Evolutionary conservation across 2,113 vertebrate genomes (phyloP), one percentile per base, ranked within the genome.

Genomic region (Stomatorhinus ivindoensis): DNA sequence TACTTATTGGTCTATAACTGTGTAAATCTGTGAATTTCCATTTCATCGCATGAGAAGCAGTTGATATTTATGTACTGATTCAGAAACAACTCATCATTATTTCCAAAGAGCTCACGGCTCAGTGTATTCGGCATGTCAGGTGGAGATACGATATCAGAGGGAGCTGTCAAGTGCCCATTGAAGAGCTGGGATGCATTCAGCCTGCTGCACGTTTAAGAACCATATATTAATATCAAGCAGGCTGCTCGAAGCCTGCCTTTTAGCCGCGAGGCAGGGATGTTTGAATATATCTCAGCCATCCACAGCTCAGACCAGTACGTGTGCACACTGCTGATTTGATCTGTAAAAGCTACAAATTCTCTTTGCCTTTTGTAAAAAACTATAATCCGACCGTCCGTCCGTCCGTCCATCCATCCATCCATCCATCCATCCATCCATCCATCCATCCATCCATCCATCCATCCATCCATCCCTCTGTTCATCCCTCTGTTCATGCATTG

Each of bases 1-100:
- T 15, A 46, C 82, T 55, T 87, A 13, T 42, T 61, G 24, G 55
- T 69, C 42, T 88, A 21, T 88, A 46, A 8, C 8, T n/a, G 44
- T 47, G 39, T 21, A 46, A 39, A n/a, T 19, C 24, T 44, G 19
- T 11, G 35, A 35, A n/a, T n/a, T 86, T 50, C 85, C 24, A 86
- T 51, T 50, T 53, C 15, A 4, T 15, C 6, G 35, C 69, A 86
- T 46, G 1, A 44, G 35, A 80, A 48, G 84, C 61, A 87, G 48
- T 58, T 88, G 35, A 88, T 88, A 84, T 90, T 58, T 51, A 84
- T 90, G 87, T 90, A 88, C 84, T 90, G 89, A 76, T 90, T 88
- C 87, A 80, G 53, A 84, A 83, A 88, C 51, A 19, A 90, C 80
- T 53, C 31, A 83, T 85, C 5, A 88, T 65, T 84, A 69, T 50